Percentiles rank a stretch among this genome's conserved stretches.
Conservation (phyloP, 2,888 invertebrate genomes). For the Ichneumon xanthorius region DNA sequence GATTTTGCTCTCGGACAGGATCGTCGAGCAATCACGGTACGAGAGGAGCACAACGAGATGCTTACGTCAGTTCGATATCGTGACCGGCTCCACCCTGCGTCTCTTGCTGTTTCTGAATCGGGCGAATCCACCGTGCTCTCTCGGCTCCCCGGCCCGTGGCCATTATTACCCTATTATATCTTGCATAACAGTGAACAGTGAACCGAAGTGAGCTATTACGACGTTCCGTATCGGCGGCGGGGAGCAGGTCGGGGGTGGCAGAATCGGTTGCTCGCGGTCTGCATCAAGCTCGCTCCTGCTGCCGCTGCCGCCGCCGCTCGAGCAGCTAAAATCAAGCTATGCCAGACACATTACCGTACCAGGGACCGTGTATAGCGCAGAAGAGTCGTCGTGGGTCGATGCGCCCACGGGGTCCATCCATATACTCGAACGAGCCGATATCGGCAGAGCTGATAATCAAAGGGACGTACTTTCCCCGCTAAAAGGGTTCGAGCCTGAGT, state of each 20-base stretch:
- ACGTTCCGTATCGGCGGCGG: constrained; percentile 73
- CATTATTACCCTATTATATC: constrained; percentile 84
- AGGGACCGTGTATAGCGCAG: neutral
- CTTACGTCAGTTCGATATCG: constrained; percentile 83
- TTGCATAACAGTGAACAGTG: constrained; percentile 83
- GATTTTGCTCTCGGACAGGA: constrained; percentile 29
- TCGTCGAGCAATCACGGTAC: constrained; percentile 62
- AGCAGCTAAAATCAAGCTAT: constrained; percentile 37
- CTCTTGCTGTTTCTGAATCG: constrained; percentile 69
- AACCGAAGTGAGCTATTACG: constrained; percentile 81
- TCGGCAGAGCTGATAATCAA: neutral
- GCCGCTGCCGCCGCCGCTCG: constrained; percentile 21
- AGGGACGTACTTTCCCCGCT: neutral
- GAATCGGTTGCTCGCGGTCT: constrained; percentile 42
- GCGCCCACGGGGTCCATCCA: constrained; percentile 67
- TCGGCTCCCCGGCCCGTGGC: constrained; percentile 71
- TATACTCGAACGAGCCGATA: neutral
- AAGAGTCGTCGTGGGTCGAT: constrained; percentile 72
- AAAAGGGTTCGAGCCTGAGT: neutral
- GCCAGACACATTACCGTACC: constrained; percentile 20
- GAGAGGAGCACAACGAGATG: constrained; percentile 79
- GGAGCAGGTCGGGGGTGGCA: constrained; percentile 56
- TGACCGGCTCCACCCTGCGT: constrained; percentile 84
- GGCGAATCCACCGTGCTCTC: constrained; percentile 44
- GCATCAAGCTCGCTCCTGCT: neutral